Base-by-base conservation (phyloP, 2,797 vertebrate genomes). In the Margarornis squamiger region DNA sequence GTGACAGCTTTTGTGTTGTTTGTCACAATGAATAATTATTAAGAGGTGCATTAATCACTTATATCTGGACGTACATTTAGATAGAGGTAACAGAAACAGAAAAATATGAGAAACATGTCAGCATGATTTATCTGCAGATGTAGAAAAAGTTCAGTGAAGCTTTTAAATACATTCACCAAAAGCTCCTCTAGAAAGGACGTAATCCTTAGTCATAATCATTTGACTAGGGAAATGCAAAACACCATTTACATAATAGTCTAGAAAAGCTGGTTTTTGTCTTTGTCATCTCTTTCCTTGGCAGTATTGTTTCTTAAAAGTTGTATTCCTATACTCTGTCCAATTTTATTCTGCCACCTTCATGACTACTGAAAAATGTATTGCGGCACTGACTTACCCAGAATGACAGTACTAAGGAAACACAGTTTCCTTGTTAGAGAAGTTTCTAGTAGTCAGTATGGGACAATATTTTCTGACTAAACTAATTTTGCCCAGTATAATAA, bases 61-160 rank as follows among this genome's bases (percentile, higher is more conserved):
- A 0, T 88, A 73, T 52, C 59, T 86, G 48, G 36, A 73, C 63
- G 79, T 90, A 86, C 15, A 65, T 90, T 91, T 93, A 63, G 46
- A 63, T 70, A 95, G 62, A 92, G 58, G 23, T 74, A 95, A 89
- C 22, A 90, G 87, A 88, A 81, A 34, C 38, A 85, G 77, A 81
- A 87, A 92, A 92, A 52, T 45, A 75, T 48, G 76, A 91, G 61
- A 68, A 88, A 78, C 48, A 8, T 19, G 27, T 76, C 90, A 94
- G 39, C 29, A 15, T 83, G 85, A 95, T 93, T 90, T 92, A 93
- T 92, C 65, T 90, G 51, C 36, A 75, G n/a, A 45, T 13, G 49
- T 57, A 51, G 79, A 65, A 91, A 86, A 86, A 81, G 59, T 75
- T 91, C 51, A 68, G 73, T 75, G 72, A 93, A 62, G 81, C 66